phyloP scores from a whole-genome alignment of 2,888 invertebrate genomes.

The Meliscaeva auricollis region DNA sequence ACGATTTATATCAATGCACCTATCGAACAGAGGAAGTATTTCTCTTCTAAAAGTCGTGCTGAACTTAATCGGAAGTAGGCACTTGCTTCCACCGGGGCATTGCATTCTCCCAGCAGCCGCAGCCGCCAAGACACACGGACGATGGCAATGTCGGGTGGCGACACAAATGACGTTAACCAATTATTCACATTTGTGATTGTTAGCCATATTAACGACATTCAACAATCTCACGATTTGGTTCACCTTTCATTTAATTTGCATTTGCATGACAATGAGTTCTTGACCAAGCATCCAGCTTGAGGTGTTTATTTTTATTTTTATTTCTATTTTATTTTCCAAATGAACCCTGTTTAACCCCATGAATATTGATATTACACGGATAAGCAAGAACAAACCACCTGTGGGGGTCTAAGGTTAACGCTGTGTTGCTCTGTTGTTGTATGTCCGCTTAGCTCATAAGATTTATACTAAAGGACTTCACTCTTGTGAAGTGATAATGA shows the following conservation, averaged over 20 bases:
- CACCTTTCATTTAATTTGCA: conserved; percentile 75
- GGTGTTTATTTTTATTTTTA: conserved; percentile 9
- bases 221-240: conserved; percentile 73
- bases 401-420: not conserved
- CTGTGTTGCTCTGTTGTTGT: not conserved
- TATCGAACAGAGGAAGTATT: conserved; percentile 50
- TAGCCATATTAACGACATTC: conserved; percentile 67
- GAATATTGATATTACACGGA: conserved; percentile 60
- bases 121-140: conserved; percentile 7
- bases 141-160: not conserved
- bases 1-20: conserved; percentile 1
- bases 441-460: conserved; percentile 24
- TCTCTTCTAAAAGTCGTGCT: conserved; percentile 52
- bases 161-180: conserved; percentile 57
- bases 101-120: conserved; percentile 28
- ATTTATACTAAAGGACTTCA: conserved; percentile 45
- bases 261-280: conserved; percentile 71
- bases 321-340: conserved; percentile 32
- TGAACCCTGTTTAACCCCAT: conserved; percentile 65
- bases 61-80: conserved; percentile 61
- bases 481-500: conserved; percentile 30
- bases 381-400: conserved; percentile 51
- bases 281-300: conserved; percentile 60
- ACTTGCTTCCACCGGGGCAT: conserved; percentile 26
- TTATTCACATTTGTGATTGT: conserved; percentile 60